Evolutionary conservation across 2,888 invertebrate species (phyloP), one percentile per base, ranked within the genome.

Genomic region (Aspidiotus destructor): DNA sequence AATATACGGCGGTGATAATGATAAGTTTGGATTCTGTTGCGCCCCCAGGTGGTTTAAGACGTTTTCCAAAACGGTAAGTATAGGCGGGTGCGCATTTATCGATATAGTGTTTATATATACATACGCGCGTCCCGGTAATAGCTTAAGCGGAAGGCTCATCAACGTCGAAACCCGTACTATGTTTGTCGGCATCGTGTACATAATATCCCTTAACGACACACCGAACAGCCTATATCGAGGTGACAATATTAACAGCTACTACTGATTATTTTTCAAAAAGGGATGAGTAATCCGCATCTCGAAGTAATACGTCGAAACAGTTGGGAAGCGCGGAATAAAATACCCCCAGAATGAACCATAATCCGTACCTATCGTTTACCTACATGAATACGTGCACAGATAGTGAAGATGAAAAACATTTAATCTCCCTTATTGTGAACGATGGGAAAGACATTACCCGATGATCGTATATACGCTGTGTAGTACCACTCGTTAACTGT

Each of bases 161-260:
- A 58, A 65, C 65, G 55, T 57, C 55, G 55, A 17, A 40, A 52
- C 41, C 53, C 41, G 63, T 52, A 63, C 53, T 41, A 41, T 41
- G 63, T 63, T 63, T 63, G 63, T 63, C 63, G 63, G 63, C 57
- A 15, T n/a, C 15, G n/a, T n/a, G 62, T 63, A 63, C 54, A 48
- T 48, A n/a, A n/a, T n/a, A n/a, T 63, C 52, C 28, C 48, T 48
- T 52, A 40, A 52, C 54, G 40, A 48, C 48, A 48, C 28, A 48
- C 54, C 16, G 63, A 63, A n/a, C 63, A 41, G 17, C 15, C 52
- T 52, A n/a, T 11, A 17, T 17, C 11, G 55, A 67, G 67, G 67
- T 67, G 67, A 67, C 67, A 58, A 67, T 67, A 67, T 67, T 67
- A 67, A 67, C 67, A 67, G 67, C 67, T 67, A 67, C 67, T 58